Base-by-base conservation (phyloP, 2,888 invertebrate genomes). In the Nemotelus nigrinus region DNA sequence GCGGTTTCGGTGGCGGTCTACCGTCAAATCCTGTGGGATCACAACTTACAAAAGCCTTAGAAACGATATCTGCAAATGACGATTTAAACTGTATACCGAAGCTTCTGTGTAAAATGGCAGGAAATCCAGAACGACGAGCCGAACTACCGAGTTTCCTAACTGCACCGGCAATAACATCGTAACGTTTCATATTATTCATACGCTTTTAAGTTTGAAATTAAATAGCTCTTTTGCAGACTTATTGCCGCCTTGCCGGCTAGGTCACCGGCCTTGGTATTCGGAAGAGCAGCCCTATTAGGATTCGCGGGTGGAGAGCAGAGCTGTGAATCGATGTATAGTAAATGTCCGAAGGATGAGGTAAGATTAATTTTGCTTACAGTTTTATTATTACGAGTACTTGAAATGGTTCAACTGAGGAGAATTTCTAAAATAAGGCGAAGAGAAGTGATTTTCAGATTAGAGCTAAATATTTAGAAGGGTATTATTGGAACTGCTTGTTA, bases 11-110 rank as follows among this genome's bases (percentile, higher is more conserved):
- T 64, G 83, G 85, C 55, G 85, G 85, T 45, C 81, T n/a, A 39
- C 60, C 60, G 8, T 45, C 57, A 45, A 72, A 72, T 53, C 72
- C 50, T 7, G 4, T 85, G 79, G 85, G 84, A 82, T 83, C 83
- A 81, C 86, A 86, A 82, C 85, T 87, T 82, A 84, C 85, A 82
- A 85, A 82, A 81, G 91, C 91, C 10, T 84, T 92, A 80, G 88
- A 89, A 82, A 90, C 91, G 79, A 90, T 93, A 82, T 89, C 91
- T 39, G 88, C 89, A 82, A 92, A 94, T 85, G 95, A 95, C 85
- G 93, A 94, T 84, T 89, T 91, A 82, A 91, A 93, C 83, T 95
- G 95, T 86, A 93, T 95, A 79, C 93, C 94, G 2, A 89, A 93
- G 84, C 88, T 95, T 81, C 88, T 95, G 80, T 95, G 95, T 83